phyloP scores from a whole-genome alignment of 2,888 invertebrate species.

The Monoplex corrugatus region DNA sequence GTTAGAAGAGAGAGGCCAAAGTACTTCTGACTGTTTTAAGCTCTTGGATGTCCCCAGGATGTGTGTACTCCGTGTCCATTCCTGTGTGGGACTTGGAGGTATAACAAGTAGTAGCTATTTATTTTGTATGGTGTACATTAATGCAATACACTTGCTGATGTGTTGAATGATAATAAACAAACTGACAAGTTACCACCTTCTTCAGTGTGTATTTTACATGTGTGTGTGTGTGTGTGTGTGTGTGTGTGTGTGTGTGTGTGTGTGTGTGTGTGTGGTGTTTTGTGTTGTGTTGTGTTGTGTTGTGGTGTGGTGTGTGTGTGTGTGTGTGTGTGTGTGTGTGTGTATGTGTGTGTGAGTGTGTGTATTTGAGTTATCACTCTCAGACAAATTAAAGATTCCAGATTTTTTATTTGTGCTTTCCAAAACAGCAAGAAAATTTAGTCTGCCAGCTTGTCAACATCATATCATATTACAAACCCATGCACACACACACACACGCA shows the following conservation, averaged over 20 bases:
- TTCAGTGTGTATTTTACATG: not conserved
- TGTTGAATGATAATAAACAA: constrained; percentile 26
- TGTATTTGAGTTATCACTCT: too few relatives aligned
- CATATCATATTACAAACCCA: too few relatives aligned
- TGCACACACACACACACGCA: too few relatives aligned
- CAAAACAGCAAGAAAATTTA: too few relatives aligned
- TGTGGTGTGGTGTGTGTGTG: too few relatives aligned
- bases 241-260: not conserved
- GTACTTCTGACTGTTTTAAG: not conserved
- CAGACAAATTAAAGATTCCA: too few relatives aligned
- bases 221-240: not conserved
- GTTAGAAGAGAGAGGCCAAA: not conserved
- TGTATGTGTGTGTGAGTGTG: not conserved
- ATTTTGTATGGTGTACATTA: constrained; percentile 20
- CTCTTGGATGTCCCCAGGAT: not conserved
- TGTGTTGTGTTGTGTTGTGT: too few relatives aligned
- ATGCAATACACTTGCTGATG: not conserved
- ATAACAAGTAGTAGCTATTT: constrained; percentile 11
- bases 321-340: not conserved
- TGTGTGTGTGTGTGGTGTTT: too few relatives aligned
- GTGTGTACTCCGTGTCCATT: constrained; percentile 8
- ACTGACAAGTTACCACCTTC: not conserved
- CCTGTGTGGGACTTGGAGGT: not conserved
- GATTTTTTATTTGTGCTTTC: too few relatives aligned
- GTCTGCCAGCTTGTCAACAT: too few relatives aligned